These are phyloP conservation scores for Eudemis profundana DNA, from an alignment of 2,888 invertebrate genomes.

Conservation along the genomic window DNA sequence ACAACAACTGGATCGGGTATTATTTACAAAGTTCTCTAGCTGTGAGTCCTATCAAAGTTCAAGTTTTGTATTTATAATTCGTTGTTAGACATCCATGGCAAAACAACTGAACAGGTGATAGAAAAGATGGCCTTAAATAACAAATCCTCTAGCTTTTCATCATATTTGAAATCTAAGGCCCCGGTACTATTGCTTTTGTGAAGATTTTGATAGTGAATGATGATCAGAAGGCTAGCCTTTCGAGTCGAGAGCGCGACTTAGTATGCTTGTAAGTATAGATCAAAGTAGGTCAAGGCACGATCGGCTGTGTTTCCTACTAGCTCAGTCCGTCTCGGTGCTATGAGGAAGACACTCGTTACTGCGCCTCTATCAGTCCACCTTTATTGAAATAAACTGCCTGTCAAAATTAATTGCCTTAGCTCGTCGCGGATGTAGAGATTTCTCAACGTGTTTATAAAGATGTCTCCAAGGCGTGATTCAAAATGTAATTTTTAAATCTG, in stretches of 20 bases:
- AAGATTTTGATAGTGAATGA: constrained; percentile 13
- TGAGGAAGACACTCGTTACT: constrained; percentile 77
- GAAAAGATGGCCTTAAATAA: not conserved
- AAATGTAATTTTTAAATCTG: constrained; percentile 2
- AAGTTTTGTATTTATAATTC: too few relatives aligned
- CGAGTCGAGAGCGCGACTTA: constrained; percentile 31
- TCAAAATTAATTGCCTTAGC: constrained; percentile 28
- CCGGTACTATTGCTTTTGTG: not conserved
- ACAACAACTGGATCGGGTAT: not conserved
- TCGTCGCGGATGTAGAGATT: constrained; percentile 33
- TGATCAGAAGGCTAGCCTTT: constrained; percentile 33
- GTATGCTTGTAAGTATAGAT: constrained; percentile 48
- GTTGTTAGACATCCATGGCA: too few relatives aligned
- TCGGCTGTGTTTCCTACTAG: constrained; percentile 75
- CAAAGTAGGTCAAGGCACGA: constrained; percentile 80
- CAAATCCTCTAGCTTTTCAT: not conserved
- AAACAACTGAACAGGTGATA: too few relatives aligned
- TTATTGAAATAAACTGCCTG: constrained; percentile 57
- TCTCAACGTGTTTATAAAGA: constrained; percentile 11
- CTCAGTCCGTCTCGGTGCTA: constrained; percentile 54
- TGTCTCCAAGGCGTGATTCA: not conserved
- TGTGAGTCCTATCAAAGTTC: not conserved
- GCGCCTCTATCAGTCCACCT: constrained; percentile 58
- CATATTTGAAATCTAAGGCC: not conserved
- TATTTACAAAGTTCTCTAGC: not conserved